These are phyloP conservation scores for Strigamia crassipes DNA, from an alignment of 2,888 invertebrate species.

Conservation along the genomic window DNA sequence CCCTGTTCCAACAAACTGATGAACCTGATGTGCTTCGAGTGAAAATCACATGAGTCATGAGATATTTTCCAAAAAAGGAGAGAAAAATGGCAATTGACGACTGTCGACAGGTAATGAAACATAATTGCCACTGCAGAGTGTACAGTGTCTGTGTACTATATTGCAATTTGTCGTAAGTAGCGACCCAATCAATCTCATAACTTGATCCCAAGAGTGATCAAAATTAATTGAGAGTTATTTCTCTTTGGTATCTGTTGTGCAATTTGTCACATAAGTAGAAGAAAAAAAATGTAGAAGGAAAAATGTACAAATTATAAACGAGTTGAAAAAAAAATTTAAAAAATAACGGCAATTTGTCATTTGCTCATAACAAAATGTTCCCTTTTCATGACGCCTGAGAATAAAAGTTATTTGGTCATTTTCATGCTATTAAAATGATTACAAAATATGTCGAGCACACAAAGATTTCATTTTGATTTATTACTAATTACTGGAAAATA, in stretches of 20 bases:
- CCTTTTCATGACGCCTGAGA: not conserved
- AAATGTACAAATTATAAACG: not conserved
- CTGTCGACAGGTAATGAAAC: not conserved
- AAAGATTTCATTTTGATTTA: constrained; percentile 12
- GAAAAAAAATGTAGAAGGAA: not conserved
- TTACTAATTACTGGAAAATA: constrained; percentile 21
- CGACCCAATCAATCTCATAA: not conserved
- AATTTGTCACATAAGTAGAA: not conserved
- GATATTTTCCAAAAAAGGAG: not conserved
- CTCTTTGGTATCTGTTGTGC: not conserved
- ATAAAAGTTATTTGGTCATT: not conserved
- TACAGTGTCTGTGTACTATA: not conserved
- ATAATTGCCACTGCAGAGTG: not conserved
- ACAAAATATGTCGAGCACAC: constrained; percentile 1
- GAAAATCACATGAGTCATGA: no score
- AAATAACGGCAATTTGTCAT: not conserved
- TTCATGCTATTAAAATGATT: constrained; percentile 11
- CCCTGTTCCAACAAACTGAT: not conserved
- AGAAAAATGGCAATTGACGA: not conserved
- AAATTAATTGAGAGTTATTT: not conserved
- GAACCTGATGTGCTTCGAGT: no score
- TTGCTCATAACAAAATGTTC: not conserved
- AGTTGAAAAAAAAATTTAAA: not conserved
- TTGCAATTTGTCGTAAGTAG: not conserved
- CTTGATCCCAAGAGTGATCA: not conserved